Conservation (phyloP, 2,888 invertebrate genomes). For the Aporophyla nigra region DNA sequence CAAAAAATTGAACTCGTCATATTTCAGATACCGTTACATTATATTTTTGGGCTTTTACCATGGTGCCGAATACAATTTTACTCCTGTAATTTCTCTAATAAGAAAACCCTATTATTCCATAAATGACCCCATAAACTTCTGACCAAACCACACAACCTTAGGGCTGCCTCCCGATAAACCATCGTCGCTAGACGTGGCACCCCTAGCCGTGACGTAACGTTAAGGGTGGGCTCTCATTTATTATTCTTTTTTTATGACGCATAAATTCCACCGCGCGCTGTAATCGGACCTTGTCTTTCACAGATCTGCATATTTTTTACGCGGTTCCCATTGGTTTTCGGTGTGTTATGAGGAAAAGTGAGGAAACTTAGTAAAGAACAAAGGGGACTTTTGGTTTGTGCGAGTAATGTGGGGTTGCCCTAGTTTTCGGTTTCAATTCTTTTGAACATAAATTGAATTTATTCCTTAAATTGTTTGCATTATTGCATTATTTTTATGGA, state of each 20-base stretch:
- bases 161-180: conserved; percentile 42
- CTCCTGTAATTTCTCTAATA: conserved; percentile 6
- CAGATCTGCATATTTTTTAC: conserved; percentile 74
- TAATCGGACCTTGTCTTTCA: conserved; percentile 71
- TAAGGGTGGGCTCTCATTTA: conserved; percentile 70
- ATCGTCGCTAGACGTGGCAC: conserved; percentile 35
- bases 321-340: conserved; percentile 58
- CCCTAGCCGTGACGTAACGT: conserved; percentile 61
- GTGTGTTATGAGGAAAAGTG: conserved; percentile 55
- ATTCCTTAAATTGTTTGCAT: not conserved
- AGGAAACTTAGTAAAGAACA: conserved; percentile 46
- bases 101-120: conserved; percentile 20
- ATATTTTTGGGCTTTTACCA: no score
- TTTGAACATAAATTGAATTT: conserved; percentile 4
- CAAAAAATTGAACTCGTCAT: not conserved
- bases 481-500: not conserved
- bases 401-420: conserved; percentile 26
- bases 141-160: conserved; percentile 21
- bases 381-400: conserved; percentile 41
- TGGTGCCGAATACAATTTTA: not conserved
- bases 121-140: conserved; percentile 31
- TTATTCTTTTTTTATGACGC: conserved; percentile 76
- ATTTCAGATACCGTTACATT: no score
- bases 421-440: not conserved
- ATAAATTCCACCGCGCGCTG: conserved; percentile 71